These are phyloP conservation scores for Tapirus terrestris DNA, from an alignment of 2,113 vertebrate genomes.

Conservation along the genomic window DNA sequence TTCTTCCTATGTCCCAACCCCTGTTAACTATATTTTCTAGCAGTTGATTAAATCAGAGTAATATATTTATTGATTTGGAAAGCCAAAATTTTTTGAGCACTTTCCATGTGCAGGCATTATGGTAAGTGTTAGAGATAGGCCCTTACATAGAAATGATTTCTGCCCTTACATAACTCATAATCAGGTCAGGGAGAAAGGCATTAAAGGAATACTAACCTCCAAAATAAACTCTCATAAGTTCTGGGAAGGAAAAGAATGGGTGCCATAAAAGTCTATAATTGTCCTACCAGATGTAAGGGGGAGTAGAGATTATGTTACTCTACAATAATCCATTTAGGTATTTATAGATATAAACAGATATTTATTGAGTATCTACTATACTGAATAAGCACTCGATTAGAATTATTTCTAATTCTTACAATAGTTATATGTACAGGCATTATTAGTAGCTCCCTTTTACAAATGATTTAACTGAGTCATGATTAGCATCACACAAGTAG, in stretches of 20 bases:
- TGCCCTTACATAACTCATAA: background rate
- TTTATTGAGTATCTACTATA: background rate
- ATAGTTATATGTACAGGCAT: background rate
- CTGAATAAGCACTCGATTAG: background rate
- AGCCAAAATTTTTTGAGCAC: constrained; percentile 16
- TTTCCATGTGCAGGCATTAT: background rate
- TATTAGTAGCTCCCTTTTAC: constrained; percentile 35
- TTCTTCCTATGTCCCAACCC: background rate
- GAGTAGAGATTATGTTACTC: background rate
- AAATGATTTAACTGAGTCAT: background rate
- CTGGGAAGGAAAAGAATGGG: background rate
- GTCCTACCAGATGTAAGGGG: constrained; percentile 11
- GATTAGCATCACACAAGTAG: background rate
- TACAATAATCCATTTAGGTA: background rate
- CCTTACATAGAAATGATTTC: constrained; percentile 10
- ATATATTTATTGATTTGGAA: background rate
- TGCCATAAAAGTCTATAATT: background rate
- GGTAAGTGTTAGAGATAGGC: background rate
- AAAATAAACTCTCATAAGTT: background rate
- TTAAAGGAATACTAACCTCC: background rate
- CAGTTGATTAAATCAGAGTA: background rate
- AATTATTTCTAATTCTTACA: constrained; percentile 56
- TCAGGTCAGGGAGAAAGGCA: background rate
- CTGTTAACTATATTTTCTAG: background rate
- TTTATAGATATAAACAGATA: background rate